phyloP scores from a whole-genome alignment of 2,888 invertebrate genomes.

The Campoletis raptor region DNA sequence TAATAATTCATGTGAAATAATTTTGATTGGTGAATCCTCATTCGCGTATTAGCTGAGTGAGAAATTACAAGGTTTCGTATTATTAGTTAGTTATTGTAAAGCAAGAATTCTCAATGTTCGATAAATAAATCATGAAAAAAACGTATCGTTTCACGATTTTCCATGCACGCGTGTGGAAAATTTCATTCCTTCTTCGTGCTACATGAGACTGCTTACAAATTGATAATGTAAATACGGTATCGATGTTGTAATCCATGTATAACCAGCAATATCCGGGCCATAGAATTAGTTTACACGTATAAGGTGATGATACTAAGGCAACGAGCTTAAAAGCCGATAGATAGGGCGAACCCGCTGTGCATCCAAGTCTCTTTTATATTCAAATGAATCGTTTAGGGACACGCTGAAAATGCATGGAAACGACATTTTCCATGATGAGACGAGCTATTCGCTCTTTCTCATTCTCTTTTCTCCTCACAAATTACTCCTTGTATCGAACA shows the following conservation, averaged over 20 bases:
- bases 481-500: slow-evolving; percentile 46
- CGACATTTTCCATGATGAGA: slow-evolving; percentile 63
- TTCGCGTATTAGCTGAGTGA: slow-evolving; percentile 16
- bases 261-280: slow-evolving; percentile 51
- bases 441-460: background rate
- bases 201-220: slow-evolving; percentile 20
- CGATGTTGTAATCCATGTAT: slow-evolving; percentile 45
- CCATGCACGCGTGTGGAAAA: background rate
- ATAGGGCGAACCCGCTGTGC: slow-evolving; percentile 42
- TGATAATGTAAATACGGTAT: slow-evolving; percentile 53
- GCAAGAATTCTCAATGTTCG: background rate
- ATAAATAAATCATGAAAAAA: background rate
- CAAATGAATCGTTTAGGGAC: slow-evolving; percentile 67
- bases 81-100: background rate
- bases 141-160: background rate
- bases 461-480: slow-evolving; percentile 21
- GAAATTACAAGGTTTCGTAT: slow-evolving; percentile 25
- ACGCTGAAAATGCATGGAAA: slow-evolving; percentile 63
- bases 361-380: slow-evolving; percentile 69
- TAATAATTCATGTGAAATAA: slow-evolving; percentile 64
- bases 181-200: background rate
- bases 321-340: slow-evolving; percentile 52
- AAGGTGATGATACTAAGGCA: slow-evolving; percentile 31
- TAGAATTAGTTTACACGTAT: slow-evolving; percentile 55
- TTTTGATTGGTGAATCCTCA: slow-evolving; percentile 29